These are phyloP conservation scores for Heterohyrax brucei DNA, from an alignment of 2,797 vertebrate genomes.

Conservation along the genomic window DNA sequence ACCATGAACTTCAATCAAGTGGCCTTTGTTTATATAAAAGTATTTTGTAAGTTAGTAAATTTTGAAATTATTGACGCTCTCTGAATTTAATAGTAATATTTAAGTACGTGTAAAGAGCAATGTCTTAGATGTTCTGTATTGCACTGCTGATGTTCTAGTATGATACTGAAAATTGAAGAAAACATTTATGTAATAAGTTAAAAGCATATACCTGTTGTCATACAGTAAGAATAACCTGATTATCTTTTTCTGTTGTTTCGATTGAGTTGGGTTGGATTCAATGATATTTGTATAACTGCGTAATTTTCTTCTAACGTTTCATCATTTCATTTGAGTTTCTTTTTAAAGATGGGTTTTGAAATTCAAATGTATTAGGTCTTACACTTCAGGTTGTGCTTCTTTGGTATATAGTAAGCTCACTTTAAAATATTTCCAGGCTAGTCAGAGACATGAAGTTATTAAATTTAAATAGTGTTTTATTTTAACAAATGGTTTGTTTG, in stretches of 20 bases:
- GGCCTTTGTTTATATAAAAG: slow-evolving; percentile 11
- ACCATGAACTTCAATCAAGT: background rate
- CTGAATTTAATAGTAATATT: slow-evolving; percentile 15
- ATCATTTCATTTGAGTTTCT: slow-evolving; percentile 46
- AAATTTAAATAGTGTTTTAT: slow-evolving; percentile 25
- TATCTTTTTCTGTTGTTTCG: slow-evolving; percentile 29
- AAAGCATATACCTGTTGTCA: background rate
- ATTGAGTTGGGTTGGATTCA: background rate
- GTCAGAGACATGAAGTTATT: background rate
- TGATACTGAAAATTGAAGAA: background rate
- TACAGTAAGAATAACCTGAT: slow-evolving; percentile 37
- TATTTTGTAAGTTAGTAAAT: slow-evolving; percentile 7
- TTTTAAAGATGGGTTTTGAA: slow-evolving; percentile 21
- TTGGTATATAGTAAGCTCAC: background rate
- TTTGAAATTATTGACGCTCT: background rate
- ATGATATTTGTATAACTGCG: background rate
- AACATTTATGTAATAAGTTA: slow-evolving; percentile 49
- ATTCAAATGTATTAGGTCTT: slow-evolving; percentile 13
- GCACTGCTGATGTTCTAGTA: background rate
- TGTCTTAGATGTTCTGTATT: background rate
- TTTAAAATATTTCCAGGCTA: slow-evolving; percentile 55
- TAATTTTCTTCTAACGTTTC: slow-evolving; percentile 52
- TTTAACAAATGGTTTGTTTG: background rate
- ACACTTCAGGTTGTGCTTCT: background rate
- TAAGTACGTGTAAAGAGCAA: background rate